phyloP scores from a whole-genome alignment of 2,797 vertebrate genomes.

The Muscicapa comitata region DNA sequence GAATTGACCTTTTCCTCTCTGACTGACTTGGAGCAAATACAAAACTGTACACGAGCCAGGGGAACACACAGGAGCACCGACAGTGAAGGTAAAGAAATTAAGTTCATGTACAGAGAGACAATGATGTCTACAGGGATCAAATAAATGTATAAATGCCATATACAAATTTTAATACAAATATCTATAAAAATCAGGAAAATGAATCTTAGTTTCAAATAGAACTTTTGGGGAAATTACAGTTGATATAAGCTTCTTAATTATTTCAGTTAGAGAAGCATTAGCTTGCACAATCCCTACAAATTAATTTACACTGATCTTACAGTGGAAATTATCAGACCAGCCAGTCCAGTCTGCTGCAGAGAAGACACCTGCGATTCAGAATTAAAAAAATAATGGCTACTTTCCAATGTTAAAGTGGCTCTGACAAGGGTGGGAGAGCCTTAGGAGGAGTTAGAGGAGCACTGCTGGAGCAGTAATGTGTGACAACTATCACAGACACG shows the following conservation, averaged over 20 bases:
- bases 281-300: neutral
- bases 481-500: slow-evolving; percentile 93
- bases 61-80: neutral
- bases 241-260: neutral
- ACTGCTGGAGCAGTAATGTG: slow-evolving; percentile 89
- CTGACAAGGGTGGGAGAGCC: neutral
- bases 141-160: slow-evolving; percentile 1
- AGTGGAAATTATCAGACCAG: neutral
- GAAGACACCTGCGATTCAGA: neutral
- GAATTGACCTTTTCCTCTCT: neutral
- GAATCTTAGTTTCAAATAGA: slow-evolving; percentile 2
- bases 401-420: neutral
- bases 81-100: neutral
- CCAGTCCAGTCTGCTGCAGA: neutral
- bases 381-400: slow-evolving; percentile 55
- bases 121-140: neutral
- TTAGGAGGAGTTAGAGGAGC: slow-evolving; percentile 82
- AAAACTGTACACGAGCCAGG: neutral
- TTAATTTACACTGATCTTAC: neutral
- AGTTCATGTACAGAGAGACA: neutral
- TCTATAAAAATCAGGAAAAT: slow-evolving; percentile 55
- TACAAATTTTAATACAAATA: slow-evolving; percentile 65
- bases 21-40: neutral
- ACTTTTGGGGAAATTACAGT: neutral
- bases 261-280: neutral